Percentiles rank a stretch among this genome's conserved stretches.
Conservation (phyloP, 2,113 vertebrate genomes). For the Delphinus delphis region DNA sequence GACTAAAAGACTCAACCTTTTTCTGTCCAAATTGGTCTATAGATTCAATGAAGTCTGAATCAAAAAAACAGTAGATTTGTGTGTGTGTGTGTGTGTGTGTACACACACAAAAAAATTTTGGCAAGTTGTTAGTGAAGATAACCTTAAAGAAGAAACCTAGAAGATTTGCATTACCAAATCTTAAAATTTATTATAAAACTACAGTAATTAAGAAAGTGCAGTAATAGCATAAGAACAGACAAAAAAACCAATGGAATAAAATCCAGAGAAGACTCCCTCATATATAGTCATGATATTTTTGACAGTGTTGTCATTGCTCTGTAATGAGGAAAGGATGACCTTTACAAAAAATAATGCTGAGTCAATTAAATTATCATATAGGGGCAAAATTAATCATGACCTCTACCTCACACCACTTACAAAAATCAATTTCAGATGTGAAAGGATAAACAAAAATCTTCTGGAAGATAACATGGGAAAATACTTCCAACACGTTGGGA, state of each 20-base stretch:
- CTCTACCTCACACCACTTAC: not conserved
- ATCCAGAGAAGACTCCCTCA: not conserved
- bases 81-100: not conserved
- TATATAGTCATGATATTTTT: not conserved
- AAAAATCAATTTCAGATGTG: conserved; percentile 20
- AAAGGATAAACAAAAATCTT: not conserved
- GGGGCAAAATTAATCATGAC: not conserved
- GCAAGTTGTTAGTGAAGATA: not conserved
- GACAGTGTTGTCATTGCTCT: not conserved
- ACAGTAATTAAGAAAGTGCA: not conserved
- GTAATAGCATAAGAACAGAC: not conserved
- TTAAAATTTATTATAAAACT: not conserved
- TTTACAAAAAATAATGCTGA: not conserved
- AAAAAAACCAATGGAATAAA: not conserved
- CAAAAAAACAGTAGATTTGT: not conserved
- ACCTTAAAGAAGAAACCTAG: not conserved
- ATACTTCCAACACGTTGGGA: not conserved
- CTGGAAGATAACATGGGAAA: not conserved
- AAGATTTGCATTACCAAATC: not conserved
- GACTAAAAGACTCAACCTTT: not conserved
- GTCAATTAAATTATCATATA: not conserved
- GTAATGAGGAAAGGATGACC: not conserved
- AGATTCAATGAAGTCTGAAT: not conserved
- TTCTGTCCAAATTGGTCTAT: not conserved
- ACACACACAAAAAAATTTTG: not conserved